Evolutionary conservation across 1,140 invertebrate genomes (phyloP).

Genomic region (Meloidogyne chitwoodi): DNA sequence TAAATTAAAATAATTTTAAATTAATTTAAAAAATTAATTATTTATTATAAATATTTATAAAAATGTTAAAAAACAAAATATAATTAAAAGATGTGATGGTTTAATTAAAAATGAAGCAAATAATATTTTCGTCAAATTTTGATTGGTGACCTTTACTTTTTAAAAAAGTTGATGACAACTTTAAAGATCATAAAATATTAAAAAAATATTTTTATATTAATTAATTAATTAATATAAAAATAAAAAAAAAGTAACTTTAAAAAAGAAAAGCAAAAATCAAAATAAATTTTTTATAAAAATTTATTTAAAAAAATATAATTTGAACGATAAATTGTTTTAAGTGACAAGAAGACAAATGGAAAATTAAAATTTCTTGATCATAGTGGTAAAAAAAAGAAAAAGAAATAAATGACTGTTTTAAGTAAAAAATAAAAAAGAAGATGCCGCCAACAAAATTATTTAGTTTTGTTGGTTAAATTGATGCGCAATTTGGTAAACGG

Average conservation of each 20-base stretch:
- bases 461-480: background rate
- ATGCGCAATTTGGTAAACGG: background rate
- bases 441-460: too few relatives aligned
- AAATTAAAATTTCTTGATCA: background rate
- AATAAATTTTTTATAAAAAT: background rate
- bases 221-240: background rate
- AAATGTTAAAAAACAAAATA: too few relatives aligned
- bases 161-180: background rate
- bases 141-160: too few relatives aligned
- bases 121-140: too few relatives aligned
- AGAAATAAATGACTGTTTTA: background rate
- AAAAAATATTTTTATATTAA: background rate
- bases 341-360: background rate
- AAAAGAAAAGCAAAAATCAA: background rate
- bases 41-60: too few relatives aligned
- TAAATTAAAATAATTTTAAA: too few relatives aligned
- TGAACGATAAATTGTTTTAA: background rate
- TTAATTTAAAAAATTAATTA: too few relatives aligned
- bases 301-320: background rate
- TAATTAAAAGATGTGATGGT: too few relatives aligned
- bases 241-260: background rate
- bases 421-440: too few relatives aligned
- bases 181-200: background rate
- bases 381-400: background rate
- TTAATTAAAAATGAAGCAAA: too few relatives aligned